Percentiles rank a stretch among this genome's conserved stretches.
Evolutionary conservation across 1,140 invertebrate genomes (phyloP).

Genomic region (Trissolcus basalis): DNA sequence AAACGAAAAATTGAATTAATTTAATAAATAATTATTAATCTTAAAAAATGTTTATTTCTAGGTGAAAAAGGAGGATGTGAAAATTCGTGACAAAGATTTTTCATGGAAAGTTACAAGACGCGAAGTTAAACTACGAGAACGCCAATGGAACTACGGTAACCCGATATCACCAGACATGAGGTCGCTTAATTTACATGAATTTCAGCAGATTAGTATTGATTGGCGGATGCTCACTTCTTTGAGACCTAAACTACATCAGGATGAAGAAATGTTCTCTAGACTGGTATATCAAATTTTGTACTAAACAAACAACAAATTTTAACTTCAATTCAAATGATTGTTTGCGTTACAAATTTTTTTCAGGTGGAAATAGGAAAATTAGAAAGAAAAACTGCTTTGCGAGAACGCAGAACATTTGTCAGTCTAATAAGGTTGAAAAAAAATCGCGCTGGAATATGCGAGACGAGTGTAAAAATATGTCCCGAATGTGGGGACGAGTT

Average conservation of each 20-base stretch:
- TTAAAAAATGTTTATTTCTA: constrained; percentile 37
- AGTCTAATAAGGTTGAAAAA: constrained; percentile 84
- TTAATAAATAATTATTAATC: too few species aligned
- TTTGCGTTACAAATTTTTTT: constrained; percentile 14
- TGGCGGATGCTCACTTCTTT: constrained; percentile 94
- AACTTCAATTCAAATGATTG: too few species aligned
- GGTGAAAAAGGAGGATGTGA: constrained; percentile 74
- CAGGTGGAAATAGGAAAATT: constrained; percentile 88
- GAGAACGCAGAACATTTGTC: constrained; percentile 80
- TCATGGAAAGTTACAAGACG: constrained; percentile 83
- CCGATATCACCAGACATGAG: constrained; percentile 90
- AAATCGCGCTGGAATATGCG: constrained; percentile 86
- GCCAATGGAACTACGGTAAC: constrained; percentile 84
- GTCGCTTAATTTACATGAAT: constrained; percentile 84
- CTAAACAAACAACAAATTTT: too few species aligned
- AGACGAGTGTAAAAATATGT: constrained; percentile 84
- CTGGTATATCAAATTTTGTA: constrained; percentile 58
- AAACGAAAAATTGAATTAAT: too few species aligned
- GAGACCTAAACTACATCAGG: constrained; percentile 86
- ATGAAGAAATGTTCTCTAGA: constrained; percentile 92
- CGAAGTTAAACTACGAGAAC: constrained; percentile 79
- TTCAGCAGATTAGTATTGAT: constrained; percentile 90
- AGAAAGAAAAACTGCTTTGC: constrained; percentile 81
- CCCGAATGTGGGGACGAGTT: constrained; percentile 89
- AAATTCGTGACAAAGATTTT: constrained; percentile 76